A percentile compares a stretch with the other conserved stretches of the same genome.
Conservation (phyloP, 2,797 vertebrate species). For the Tokudaia muenninki region DNA sequence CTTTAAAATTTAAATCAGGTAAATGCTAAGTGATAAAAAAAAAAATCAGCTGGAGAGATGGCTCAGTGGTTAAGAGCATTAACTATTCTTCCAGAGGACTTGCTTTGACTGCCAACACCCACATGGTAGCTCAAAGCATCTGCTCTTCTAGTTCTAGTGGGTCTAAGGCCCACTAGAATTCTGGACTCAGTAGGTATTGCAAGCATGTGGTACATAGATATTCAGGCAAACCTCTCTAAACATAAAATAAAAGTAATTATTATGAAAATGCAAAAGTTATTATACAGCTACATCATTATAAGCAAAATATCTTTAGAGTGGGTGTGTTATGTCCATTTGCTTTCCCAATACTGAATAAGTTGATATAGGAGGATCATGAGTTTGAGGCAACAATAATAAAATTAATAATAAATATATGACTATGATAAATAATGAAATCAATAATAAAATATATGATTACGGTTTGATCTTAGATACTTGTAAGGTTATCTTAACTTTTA, state of each 20-base stretch:
- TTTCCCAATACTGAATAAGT: neutral
- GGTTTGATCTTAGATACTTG: neutral
- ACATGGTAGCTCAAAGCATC: neutral
- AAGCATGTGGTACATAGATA: neutral
- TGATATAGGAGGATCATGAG: neutral
- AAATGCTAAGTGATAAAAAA: neutral
- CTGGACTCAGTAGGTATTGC: neutral
- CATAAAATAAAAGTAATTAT: neutral
- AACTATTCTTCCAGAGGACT: neutral
- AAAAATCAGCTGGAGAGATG: neutral
- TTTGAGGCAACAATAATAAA: neutral
- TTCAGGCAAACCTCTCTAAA: neutral
- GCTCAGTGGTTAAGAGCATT: neutral
- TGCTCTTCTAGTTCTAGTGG: neutral
- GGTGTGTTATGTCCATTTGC: neutral
- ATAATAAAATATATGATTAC: neutral
- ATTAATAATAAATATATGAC: neutral
- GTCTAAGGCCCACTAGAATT: neutral
- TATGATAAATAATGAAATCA: too few relatives aligned
- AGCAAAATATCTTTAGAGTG: neutral
- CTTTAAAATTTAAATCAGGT: neutral
- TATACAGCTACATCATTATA: neutral
- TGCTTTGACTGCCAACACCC: too few relatives aligned
- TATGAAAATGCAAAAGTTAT: neutral
- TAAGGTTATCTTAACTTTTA: neutral